Conservation (phyloP, 2,797 vertebrate species). For the Kryptolebias ocellatus region DNA sequence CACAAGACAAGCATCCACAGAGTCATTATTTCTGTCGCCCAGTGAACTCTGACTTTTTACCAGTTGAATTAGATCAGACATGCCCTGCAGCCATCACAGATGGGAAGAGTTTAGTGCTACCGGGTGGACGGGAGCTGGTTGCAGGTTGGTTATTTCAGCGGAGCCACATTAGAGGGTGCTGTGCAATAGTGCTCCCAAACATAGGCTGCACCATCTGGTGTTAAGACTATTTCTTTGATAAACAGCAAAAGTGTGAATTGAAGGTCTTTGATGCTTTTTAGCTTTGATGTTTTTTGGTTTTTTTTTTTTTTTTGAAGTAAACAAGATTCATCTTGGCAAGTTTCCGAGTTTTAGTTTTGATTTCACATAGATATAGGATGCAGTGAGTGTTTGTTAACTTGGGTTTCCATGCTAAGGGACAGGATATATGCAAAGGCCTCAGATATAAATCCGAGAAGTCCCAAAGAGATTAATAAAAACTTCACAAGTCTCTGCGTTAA, state of each 20-base stretch:
- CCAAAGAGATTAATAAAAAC: background rate
- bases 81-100: slow-evolving; percentile 36
- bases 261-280: slow-evolving; percentile 16
- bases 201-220: slow-evolving; percentile 34
- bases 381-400: background rate
- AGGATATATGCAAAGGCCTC: background rate
- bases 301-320: slow-evolving; percentile 5
- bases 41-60: slow-evolving; percentile 56
- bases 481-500: background rate
- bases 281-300: slow-evolving; percentile 11
- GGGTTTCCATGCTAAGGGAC: background rate
- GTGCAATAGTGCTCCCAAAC: slow-evolving; percentile 40
- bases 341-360: slow-evolving; percentile 13
- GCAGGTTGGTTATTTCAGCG: slow-evolving; percentile 45
- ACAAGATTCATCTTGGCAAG: slow-evolving; percentile 3
- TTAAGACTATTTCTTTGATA: slow-evolving; percentile 47
- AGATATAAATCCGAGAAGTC: background rate
- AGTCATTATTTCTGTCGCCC: slow-evolving; percentile 49
- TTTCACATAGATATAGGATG: background rate
- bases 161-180: slow-evolving; percentile 57
- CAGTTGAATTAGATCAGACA: slow-evolving; percentile 51
- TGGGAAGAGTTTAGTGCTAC: slow-evolving; percentile 40
- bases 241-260: slow-evolving; percentile 25
- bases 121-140: slow-evolving; percentile 28
- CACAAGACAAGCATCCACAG: slow-evolving; percentile 16